Conservation (phyloP, 2,113 vertebrate species). For the Ammodramus savannarum region DNA sequence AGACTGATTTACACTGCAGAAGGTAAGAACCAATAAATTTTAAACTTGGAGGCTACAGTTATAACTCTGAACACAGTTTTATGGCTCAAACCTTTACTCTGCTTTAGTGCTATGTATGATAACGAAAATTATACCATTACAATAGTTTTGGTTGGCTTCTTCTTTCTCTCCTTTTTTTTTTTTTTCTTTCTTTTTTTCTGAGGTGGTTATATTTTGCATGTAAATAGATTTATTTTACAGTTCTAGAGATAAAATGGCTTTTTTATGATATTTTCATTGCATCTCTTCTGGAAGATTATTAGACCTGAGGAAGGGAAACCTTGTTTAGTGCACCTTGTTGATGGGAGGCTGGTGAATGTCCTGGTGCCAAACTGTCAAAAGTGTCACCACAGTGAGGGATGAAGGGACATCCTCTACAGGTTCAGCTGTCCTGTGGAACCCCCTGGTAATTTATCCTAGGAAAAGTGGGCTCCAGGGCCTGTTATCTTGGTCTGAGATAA, state of each 20-base stretch:
- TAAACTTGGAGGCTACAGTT: not conserved
- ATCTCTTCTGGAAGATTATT: not conserved
- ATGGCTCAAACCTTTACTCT: not conserved
- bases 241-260: not conserved
- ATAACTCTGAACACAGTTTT: not conserved
- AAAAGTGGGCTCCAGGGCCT: not conserved
- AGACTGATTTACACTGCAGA: not conserved
- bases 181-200: not conserved
- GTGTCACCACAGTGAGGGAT: not conserved
- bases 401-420: rapidly evolving
- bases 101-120: not conserved
- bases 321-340: not conserved
- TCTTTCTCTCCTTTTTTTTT: not conserved
- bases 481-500: not conserved
- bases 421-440: not conserved
- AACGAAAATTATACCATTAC: not conserved
- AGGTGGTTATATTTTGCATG: not conserved
- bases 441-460: not conserved
- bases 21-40: not conserved
- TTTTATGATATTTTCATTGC: not conserved
- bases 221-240: not conserved
- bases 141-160: not conserved
- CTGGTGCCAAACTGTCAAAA: not conserved
- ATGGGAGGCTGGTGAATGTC: not conserved
- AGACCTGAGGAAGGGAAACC: not conserved